Evolutionary conservation across 2,113 vertebrate genomes (phyloP).

Genomic region (Mirounga angustirostris): DNA sequence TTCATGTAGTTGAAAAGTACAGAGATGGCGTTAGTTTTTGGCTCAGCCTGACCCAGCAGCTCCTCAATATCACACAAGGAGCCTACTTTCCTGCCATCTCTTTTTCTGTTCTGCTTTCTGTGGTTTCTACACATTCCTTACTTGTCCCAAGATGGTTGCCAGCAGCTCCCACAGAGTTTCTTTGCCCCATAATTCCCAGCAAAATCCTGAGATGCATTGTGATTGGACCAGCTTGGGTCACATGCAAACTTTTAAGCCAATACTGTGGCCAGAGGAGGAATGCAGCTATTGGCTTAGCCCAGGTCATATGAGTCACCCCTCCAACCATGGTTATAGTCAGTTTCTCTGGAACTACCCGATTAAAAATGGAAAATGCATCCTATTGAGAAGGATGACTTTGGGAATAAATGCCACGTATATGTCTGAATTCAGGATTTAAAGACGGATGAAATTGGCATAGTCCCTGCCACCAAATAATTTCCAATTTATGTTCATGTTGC

Average conservation of each 20-base stretch:
- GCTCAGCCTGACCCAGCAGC: not conserved
- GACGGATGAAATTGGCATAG: not conserved
- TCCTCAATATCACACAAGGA: not conserved
- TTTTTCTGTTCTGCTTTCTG: not conserved
- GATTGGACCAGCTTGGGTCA: not conserved
- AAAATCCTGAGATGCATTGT: not conserved
- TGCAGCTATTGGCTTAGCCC: not conserved
- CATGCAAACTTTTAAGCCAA: not conserved
- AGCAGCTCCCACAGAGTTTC: not conserved
- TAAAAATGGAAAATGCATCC: not conserved
- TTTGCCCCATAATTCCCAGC: not conserved
- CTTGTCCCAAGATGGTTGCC: not conserved
- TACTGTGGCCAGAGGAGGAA: not conserved
- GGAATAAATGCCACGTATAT: not conserved
- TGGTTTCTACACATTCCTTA: not conserved
- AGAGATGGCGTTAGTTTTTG: not conserved
- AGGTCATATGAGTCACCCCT: no score
- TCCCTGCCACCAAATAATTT: not conserved
- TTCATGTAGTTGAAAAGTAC: not conserved
- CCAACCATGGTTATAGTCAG: not conserved
- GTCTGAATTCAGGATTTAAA: not conserved
- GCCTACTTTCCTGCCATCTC: not conserved
- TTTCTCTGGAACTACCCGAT: not conserved
- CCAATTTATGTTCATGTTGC: not conserved
- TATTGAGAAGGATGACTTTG: not conserved